Percentiles rank a stretch among this genome's conserved stretches.
These are phyloP conservation scores for Solenopsis invicta DNA, from an alignment of 1,140 invertebrate genomes.

Conservation along the genomic window DNA sequence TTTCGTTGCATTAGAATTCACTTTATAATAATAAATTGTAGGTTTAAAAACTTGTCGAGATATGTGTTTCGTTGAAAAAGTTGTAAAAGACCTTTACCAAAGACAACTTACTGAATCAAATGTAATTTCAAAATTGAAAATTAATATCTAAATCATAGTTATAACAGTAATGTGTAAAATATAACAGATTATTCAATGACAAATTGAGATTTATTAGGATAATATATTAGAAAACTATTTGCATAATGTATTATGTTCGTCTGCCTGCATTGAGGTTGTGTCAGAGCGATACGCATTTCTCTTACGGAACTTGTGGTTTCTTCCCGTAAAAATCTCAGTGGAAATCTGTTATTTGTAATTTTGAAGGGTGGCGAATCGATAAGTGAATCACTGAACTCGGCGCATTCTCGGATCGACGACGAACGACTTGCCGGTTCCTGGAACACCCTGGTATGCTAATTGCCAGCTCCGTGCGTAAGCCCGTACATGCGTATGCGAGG, in stretches of 20 bases:
- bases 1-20: not conserved
- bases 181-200: not conserved
- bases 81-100: not conserved
- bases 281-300: not conserved
- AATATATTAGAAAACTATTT: not conserved
- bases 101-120: not conserved
- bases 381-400: conserved; percentile 57
- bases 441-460: conserved; percentile 85
- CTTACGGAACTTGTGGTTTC: not conserved
- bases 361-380: conserved; percentile 14
- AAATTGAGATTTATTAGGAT: not conserved
- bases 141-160: not conserved
- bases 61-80: not conserved
- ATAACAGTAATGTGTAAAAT: not conserved
- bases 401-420: conserved; percentile 48
- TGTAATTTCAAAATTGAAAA: not conserved
- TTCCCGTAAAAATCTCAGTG: not conserved
- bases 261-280: not conserved
- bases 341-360: not conserved
- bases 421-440: conserved; percentile 75
- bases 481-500: conserved; percentile 57
- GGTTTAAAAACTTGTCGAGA: not conserved
- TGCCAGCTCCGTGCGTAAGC: conserved; percentile 70
- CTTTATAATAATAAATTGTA: not conserved
- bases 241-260: not conserved